A percentile compares a stretch with the other conserved stretches of the same genome.
Conservation (phyloP, 2,888 invertebrate genomes). For the Hypomecis punctinalis region DNA sequence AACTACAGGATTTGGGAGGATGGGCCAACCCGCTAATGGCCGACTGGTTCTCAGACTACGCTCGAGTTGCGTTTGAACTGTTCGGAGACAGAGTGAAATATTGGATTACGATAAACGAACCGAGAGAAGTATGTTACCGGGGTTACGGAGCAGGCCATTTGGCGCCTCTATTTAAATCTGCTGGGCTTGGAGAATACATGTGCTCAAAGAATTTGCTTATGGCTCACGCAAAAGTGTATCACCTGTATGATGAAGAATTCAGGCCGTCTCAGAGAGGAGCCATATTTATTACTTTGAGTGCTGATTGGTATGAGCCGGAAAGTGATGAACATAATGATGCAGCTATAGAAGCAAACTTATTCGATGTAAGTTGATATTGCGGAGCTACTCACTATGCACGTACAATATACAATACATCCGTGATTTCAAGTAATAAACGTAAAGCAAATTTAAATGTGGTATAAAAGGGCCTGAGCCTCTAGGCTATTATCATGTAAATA, state of each 20-base stretch:
- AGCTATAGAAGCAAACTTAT: slow-evolving; percentile 54
- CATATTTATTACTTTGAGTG: slow-evolving; percentile 55
- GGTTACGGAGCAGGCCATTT: slow-evolving; percentile 66
- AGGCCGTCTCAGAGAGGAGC: slow-evolving; percentile 51
- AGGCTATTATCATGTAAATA: no score
- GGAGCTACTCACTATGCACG: no score
- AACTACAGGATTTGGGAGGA: slow-evolving; percentile 81
- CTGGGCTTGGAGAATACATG: slow-evolving; percentile 72
- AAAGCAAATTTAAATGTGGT: no score
- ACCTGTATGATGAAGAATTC: slow-evolving; percentile 64
- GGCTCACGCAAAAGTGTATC: slow-evolving; percentile 81
- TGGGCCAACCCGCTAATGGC: slow-evolving; percentile 72
- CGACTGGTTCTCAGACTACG: slow-evolving; percentile 75
- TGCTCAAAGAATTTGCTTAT: slow-evolving; percentile 73
- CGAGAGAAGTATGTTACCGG: slow-evolving; percentile 58
- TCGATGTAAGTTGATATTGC: slow-evolving; percentile 46
- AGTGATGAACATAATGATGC: slow-evolving; percentile 62
- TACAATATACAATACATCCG: no score
- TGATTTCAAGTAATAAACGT: no score
- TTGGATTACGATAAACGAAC: slow-evolving; percentile 86
- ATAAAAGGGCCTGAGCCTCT: no score
- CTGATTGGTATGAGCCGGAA: slow-evolving; percentile 58
- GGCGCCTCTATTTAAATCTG: slow-evolving; percentile 20
- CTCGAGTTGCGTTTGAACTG: slow-evolving; percentile 63
- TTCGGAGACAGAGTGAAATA: slow-evolving; percentile 76